Evolutionary conservation across 1,140 invertebrate species (phyloP).

Genomic region (Caenorhabditis tropicalis): DNA sequence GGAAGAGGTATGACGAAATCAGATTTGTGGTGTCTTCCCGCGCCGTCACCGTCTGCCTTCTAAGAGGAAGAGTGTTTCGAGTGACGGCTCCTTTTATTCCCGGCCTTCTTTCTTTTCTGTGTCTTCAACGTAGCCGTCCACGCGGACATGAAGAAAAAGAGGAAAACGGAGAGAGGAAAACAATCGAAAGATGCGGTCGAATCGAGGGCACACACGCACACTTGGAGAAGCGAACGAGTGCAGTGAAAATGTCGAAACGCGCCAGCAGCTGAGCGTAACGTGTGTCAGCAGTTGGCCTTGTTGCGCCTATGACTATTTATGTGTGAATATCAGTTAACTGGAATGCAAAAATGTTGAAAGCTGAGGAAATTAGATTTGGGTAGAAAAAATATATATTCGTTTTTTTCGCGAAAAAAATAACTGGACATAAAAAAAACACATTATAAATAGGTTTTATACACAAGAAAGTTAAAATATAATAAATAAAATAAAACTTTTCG

Average conservation of each 20-base stretch:
- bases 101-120: slow-evolving; percentile 5
- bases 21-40: slow-evolving; percentile 25
- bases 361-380: too few species aligned
- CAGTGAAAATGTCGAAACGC: slow-evolving; percentile 3
- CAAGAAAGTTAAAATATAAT: too few species aligned
- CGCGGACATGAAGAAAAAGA: not conserved
- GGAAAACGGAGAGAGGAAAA: slow-evolving; percentile 5
- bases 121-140: slow-evolving; percentile 20
- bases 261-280: not conserved
- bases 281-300: not conserved
- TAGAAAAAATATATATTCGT: too few species aligned
- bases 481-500: too few species aligned
- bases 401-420: too few species aligned
- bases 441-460: too few species aligned
- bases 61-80: slow-evolving; percentile 27
- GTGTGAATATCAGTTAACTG: too few species aligned
- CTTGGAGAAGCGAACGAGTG: slow-evolving; percentile 20
- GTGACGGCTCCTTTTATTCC: slow-evolving; percentile 35
- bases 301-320: too few species aligned
- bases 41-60: slow-evolving; percentile 5
- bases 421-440: too few species aligned
- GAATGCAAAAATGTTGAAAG: too few species aligned
- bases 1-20: slow-evolving; percentile 34
- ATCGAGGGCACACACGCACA: slow-evolving; percentile 38
- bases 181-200: slow-evolving; percentile 39